Percentiles rank a stretch among this genome's conserved stretches.
Conservation (phyloP, 2,113 vertebrate genomes). For the Melospiza melodia region DNA sequence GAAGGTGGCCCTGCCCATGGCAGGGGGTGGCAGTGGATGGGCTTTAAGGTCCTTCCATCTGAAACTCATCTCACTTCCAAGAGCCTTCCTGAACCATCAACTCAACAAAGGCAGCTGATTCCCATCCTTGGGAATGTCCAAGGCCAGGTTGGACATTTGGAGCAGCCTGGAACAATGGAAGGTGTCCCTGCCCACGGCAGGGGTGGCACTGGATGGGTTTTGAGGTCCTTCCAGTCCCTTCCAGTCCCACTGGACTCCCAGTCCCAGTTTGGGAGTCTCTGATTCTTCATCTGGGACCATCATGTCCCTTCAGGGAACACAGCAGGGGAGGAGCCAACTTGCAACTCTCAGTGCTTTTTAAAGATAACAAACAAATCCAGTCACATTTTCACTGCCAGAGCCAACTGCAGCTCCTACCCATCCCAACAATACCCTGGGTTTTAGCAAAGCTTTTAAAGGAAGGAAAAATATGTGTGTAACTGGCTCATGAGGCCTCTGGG, state of each 20-base stretch:
- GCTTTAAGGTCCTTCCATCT: too few relatives aligned
- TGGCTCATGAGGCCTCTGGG: not conserved
- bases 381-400: not conserved
- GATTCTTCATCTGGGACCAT: too few relatives aligned
- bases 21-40: too few relatives aligned
- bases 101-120: too few relatives aligned
- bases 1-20: too few relatives aligned
- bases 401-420: not conserved
- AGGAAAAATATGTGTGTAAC: not conserved
- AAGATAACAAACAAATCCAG: not conserved
- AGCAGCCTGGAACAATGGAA: too few relatives aligned
- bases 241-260: not conserved
- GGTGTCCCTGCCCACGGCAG: too few relatives aligned
- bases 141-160: too few relatives aligned
- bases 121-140: too few relatives aligned
- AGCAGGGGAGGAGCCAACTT: not conserved
- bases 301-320: accelerated
- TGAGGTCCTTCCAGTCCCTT: not conserved
- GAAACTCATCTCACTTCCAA: too few relatives aligned
- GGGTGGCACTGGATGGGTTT: not conserved
- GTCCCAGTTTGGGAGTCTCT: not conserved
- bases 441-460: not conserved
- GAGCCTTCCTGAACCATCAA: too few relatives aligned
- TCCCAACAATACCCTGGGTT: not conserved
- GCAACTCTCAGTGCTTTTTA: not conserved